Evolutionary conservation across 2,113 vertebrate genomes (phyloP).

Genomic region (Emydocephalus ijimae): DNA sequence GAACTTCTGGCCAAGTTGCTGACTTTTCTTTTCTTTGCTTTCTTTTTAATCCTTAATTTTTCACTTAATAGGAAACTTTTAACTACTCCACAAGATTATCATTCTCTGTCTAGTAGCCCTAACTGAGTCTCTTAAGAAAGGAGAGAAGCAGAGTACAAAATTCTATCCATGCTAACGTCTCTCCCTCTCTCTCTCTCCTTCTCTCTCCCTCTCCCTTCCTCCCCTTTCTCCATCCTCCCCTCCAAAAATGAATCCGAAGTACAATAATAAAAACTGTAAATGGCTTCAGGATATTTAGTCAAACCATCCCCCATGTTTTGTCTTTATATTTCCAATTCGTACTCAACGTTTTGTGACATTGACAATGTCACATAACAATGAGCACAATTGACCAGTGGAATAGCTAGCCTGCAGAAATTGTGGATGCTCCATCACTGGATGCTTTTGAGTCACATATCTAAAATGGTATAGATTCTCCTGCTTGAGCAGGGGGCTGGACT

Average conservation of each 20-base stretch:
- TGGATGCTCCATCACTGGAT: too few species aligned
- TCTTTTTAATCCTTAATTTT: neutral
- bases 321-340: neutral
- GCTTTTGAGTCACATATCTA: too few species aligned
- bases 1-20: neutral
- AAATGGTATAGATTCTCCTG: too few species aligned
- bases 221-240: too few species aligned
- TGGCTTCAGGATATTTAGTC: neutral
- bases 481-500: too few species aligned
- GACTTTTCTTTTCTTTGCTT: neutral
- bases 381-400: too few species aligned
- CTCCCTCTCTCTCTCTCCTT: neutral
- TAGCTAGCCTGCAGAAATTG: too few species aligned
- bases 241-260: neutral
- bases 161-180: neutral
- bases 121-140: neutral
- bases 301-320: neutral
- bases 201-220: neutral
- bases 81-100: neutral
- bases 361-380: neutral
- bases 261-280: neutral
- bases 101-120: neutral
- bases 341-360: neutral
- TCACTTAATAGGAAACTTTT: neutral
- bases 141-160: neutral